Evolutionary conservation across 2,113 vertebrate genomes (phyloP), one percentile per base, ranked within the genome.

Genomic region (Dasyurus viverrinus): DNA sequence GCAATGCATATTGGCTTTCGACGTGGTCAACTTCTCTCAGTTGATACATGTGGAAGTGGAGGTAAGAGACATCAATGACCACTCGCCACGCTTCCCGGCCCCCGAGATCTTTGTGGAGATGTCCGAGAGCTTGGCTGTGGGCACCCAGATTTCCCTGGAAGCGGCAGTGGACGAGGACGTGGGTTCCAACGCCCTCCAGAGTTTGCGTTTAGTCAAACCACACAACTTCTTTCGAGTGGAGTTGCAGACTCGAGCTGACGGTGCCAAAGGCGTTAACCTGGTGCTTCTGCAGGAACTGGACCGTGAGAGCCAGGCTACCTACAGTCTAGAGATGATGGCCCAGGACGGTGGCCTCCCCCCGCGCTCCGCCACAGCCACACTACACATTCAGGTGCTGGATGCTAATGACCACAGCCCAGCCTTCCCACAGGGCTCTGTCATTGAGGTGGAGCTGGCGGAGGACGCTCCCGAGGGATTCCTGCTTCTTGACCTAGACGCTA

Each of bases 1-100:
- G 0, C 98, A 98, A 95, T 99, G 99, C 96, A 94, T 99, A 89
- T 98, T 99, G 90, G 98, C 99, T 97, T 99, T 99, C 96, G 99
- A 99, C 93, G 99, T 99, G 97, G 99, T 98, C 98, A 99, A 98
- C 99, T 99, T 94, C 98, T 99, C 99, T 98, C 99, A 98, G 96
- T 98, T 99, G 96, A 98, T 99, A 54, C 99, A 99, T 97, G 99
- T 99, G 92, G 99, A 99, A 97, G 98, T 99, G 98, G 99, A 99
- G 97, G 99, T 99, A 96, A 99, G 98, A 26, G 99, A 99, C 98
- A 98, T 99, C 54, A 99, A 99, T 12, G 99, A 99, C 98, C 99
- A 99, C 99, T 98, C 99, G 0, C 99, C 98, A 97, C 99, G 99
- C 95, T 99, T 99, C 90, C 98, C 97, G 48, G 96, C 97, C 92